These are phyloP conservation scores for Atractosteus spatula DNA, from an alignment of 2,113 vertebrate genomes.

Conservation along the genomic window DNA sequence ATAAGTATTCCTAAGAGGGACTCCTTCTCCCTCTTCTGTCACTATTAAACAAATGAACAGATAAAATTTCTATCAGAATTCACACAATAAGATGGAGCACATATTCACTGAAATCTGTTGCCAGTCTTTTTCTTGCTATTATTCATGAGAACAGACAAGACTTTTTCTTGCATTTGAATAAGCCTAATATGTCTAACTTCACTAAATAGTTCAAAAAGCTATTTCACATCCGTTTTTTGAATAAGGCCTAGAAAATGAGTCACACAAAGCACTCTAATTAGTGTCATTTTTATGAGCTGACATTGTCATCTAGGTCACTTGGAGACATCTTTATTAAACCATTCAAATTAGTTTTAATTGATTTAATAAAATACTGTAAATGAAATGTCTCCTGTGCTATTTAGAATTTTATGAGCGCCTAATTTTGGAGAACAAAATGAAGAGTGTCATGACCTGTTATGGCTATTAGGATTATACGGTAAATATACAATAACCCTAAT, in stretches of 20 bases:
- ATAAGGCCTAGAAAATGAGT: too few relatives aligned
- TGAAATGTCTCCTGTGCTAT: conserved; percentile 49
- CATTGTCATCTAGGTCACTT: conserved; percentile 49
- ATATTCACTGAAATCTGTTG: too few relatives aligned
- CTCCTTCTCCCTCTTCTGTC: too few relatives aligned
- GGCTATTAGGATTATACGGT: too few relatives aligned
- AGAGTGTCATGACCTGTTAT: not conserved
- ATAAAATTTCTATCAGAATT: too few relatives aligned
- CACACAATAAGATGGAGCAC: too few relatives aligned
- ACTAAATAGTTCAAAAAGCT: not conserved
- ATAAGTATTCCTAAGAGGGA: too few relatives aligned
- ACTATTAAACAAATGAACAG: too few relatives aligned
- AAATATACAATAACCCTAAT: too few relatives aligned
- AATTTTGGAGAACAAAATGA: conserved; percentile 54
- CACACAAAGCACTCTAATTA: not conserved
- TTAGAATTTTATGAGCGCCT: conserved; percentile 60
- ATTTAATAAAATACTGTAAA: conserved; percentile 51
- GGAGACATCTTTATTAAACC: conserved; percentile 33
- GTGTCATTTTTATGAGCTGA: conserved; percentile 18
- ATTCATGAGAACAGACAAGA: not conserved
- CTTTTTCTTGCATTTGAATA: not conserved
- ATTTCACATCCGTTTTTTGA: too few relatives aligned
- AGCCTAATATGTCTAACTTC: not conserved
- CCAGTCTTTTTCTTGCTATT: too few relatives aligned
- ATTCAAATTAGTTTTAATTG: conserved; percentile 55